These are phyloP conservation scores for Cosmia pyralina DNA, from an alignment of 2,888 invertebrate genomes.

Conservation along the genomic window DNA sequence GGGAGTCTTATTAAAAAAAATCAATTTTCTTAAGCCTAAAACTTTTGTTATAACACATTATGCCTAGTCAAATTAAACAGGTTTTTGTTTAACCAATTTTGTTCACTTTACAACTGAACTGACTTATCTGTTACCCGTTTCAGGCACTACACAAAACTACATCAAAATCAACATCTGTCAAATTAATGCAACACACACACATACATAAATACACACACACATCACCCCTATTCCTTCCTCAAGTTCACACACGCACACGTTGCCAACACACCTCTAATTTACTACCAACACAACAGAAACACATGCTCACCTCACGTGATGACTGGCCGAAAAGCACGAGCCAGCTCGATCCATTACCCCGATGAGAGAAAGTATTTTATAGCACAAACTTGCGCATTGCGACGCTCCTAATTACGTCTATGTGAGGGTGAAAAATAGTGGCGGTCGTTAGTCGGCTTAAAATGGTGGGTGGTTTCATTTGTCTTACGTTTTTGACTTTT, in stretches of 20 bases:
- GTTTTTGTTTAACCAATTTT: too few species aligned
- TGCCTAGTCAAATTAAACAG: too few species aligned
- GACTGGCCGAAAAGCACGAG: slow-evolving; percentile 74
- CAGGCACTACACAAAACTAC: background rate
- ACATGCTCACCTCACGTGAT: slow-evolving; percentile 54
- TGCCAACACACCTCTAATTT: slow-evolving; percentile 39
- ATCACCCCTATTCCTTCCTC: background rate
- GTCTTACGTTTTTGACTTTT: slow-evolving; percentile 32
- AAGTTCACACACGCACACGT: slow-evolving; percentile 2
- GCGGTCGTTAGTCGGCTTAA: slow-evolving; percentile 46
- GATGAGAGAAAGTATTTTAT: slow-evolving; percentile 84
- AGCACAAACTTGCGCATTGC: slow-evolving; percentile 70
- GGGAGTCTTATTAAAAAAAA: background rate
- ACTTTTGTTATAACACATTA: too few species aligned
- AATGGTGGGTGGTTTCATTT: slow-evolving; percentile 39
- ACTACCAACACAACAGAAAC: slow-evolving; percentile 49
- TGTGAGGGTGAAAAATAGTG: slow-evolving; percentile 66
- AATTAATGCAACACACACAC: background rate
- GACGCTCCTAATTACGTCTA: slow-evolving; percentile 72
- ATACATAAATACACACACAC: background rate
- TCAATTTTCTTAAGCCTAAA: background rate
- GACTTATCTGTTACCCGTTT: too few species aligned
- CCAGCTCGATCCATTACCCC: slow-evolving; percentile 78
- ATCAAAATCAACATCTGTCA: background rate
- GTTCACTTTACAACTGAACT: too few species aligned